A percentile compares a stretch with the other conserved stretches of the same genome.
These are phyloP conservation scores for Synergus umbraculus DNA, from an alignment of 2,888 invertebrate genomes.

Conservation along the genomic window DNA sequence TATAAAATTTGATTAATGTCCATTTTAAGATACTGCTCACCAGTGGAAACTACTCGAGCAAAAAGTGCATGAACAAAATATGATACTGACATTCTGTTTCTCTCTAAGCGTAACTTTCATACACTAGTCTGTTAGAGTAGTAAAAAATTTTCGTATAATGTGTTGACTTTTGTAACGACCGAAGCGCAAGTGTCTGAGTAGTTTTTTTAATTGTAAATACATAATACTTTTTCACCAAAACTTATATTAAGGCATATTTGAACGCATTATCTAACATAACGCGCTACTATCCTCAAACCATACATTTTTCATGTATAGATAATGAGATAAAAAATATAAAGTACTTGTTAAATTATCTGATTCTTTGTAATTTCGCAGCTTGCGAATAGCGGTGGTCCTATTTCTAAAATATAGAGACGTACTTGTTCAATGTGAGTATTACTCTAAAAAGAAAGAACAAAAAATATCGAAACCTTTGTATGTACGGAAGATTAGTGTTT, in stretches of 20 bases:
- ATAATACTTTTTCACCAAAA: slow-evolving; percentile 34
- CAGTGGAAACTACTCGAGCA: background rate
- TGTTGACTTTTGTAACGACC: slow-evolving; percentile 7
- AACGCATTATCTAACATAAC: background rate
- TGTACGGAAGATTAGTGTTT: background rate
- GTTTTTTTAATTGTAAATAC: slow-evolving; percentile 30
- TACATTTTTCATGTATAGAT: slow-evolving; percentile 23
- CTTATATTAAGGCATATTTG: slow-evolving; percentile 10
- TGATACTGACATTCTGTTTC: background rate
- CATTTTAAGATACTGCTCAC: background rate
- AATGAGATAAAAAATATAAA: background rate
- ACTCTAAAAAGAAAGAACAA: slow-evolving; percentile 7
- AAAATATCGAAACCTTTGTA: background rate
- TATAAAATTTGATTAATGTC: background rate
- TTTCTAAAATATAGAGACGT: slow-evolving; percentile 7
- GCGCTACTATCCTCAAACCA: background rate
- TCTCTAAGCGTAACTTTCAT: background rate
- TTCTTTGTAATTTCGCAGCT: slow-evolving; percentile 28
- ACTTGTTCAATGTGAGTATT: slow-evolving; percentile 15
- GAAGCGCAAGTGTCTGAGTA: slow-evolving; percentile 12
- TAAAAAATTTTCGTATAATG: background rate
- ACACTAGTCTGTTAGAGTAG: background rate
- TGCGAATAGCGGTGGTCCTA: background rate
- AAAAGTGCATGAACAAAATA: background rate
- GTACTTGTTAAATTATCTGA: slow-evolving; percentile 10